Evolutionary conservation across 1,140 invertebrate genomes (phyloP), one percentile per base, ranked within the genome.

Genomic region (Whitmania pigra): DNA sequence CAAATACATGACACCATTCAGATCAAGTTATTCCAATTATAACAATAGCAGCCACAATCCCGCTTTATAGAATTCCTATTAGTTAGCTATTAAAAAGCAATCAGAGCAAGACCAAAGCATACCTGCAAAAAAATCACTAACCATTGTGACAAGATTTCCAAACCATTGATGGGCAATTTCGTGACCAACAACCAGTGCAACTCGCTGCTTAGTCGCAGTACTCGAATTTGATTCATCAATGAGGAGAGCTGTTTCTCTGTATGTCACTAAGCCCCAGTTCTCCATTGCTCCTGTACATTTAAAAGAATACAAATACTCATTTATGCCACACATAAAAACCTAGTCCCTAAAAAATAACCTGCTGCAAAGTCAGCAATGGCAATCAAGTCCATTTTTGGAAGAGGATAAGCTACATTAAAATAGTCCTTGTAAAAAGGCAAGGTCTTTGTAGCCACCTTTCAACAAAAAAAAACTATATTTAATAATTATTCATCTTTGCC

Each of bases 381-480:
- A 77, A 97, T 92, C 60, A 95, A 86, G 84, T 98, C 94, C 78
- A 95, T 90, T 82, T 98, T 97, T 15, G 93, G 93, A 55, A 98
- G 81, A 0, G 94, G 94, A 85, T 97, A 98, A 1, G 91, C 89
- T 75, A 97, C 92, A 73, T 91, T 87, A 82, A 97, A 97, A 79
- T 96, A 96, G 31, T 92, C 87, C 76, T 94, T 93, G 80, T 95
- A 97, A 79, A 91, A 97, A 0, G 92, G 90, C 27, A 97, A 79
- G 18, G 81, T 92, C 88, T 85, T 90, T 22, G 79, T 76, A 25
- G 82, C 80, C 53, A 83, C 81, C 80, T 83, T 63, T 63, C 22
- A 63, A 63, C 1, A 13, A 2, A 63, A 63, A 63, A 13, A 25
- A 63, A 25, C 22, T 11, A 63, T 25, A 63, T 63, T 63, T 63